These are phyloP conservation scores for Acanthochromis polyacanthus DNA, from an alignment of 2,113 vertebrate species.

Conservation along the genomic window DNA sequence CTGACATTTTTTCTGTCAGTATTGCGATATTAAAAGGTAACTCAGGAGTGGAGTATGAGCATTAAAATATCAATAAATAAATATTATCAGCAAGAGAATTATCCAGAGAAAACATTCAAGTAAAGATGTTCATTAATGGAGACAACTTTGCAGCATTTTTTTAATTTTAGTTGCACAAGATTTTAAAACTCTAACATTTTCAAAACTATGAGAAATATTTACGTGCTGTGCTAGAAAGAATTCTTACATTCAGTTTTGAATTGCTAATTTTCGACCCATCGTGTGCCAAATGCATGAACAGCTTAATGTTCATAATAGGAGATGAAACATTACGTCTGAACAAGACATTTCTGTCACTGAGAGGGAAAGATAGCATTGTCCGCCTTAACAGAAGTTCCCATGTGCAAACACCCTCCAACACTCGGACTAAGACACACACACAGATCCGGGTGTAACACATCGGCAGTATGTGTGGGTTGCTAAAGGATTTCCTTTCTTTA, in stretches of 20 bases:
- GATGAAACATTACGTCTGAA: not conserved
- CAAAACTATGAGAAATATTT: not conserved
- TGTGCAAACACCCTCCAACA: not conserved
- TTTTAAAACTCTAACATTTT: no score
- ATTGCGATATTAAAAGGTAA: not conserved
- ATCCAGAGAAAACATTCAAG: no score
- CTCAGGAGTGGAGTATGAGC: not conserved
- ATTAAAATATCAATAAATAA: not conserved
- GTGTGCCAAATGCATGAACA: not conserved
- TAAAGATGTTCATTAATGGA: not conserved
- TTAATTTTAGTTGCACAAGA: not conserved
- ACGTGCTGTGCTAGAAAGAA: not conserved
- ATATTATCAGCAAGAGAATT: not conserved
- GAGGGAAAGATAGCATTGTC: slow-evolving; percentile 54
- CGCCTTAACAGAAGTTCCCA: slow-evolving; percentile 23
- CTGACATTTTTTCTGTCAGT: no score
- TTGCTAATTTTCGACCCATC: not conserved
- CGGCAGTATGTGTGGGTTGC: slow-evolving; percentile 37
- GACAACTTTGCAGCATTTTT: not conserved
- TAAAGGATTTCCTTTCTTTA: slow-evolving; percentile 69
- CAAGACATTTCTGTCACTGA: slow-evolving; percentile 36
- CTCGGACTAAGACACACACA: slow-evolving; percentile 7
- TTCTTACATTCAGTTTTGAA: not conserved
- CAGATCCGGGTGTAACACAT: slow-evolving; percentile 23
- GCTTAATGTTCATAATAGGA: not conserved